Base-by-base conservation (phyloP, 2,888 invertebrate species). In the Pseudococcus jackbeardsleyi region DNA sequence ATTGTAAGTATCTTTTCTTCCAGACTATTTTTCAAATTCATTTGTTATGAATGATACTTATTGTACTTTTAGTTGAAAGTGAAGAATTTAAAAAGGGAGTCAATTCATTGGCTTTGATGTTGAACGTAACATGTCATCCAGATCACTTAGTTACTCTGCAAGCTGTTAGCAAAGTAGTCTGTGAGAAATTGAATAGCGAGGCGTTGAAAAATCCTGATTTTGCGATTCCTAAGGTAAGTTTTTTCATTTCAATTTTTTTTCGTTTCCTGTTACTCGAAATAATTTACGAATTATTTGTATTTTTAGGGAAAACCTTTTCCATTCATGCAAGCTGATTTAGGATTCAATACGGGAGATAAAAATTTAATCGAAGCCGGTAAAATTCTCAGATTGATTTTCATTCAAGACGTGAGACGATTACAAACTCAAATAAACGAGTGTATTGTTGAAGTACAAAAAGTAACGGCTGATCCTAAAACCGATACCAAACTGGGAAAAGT, bases 391-490 rank as follows among this genome's bases (percentile, higher is more conserved):
- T 93, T 97, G 68, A 92, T 98, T 26, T 97, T 97, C 91, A 95
- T 98, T 89, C 95, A 96, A 90, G 96, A 97, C 91, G 92, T 98
- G 22, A 92, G 97, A 90, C 94, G 95, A 89, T 93, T 99, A 85
- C 99, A 99, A 92, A 98, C 98, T 0, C 94, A 94, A 90, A 98
- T 99, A 86, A 99, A 99, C 92, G 97, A 98, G 92, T 95, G 97
- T 0, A 95, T 99, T 90, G 99, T 99, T 0, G 94, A 95, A 79
- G 96, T 98, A 5, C 99, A 99, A 93, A 94, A 93, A 89, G 93
- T 99, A 1, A 99, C 99, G 0, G 99, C 99, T 6, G 96, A 99
- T 93, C 99, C 99, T 2, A 97, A 97, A 92, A 99, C 99, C 89
- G 98, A 99, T 91, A 97, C 98, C 0, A 95, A 95, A 91, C 93